A percentile compares a stretch with the other conserved stretches of the same genome.
These are phyloP conservation scores for Mobula hypostoma DNA, from an alignment of 2,113 vertebrate genomes.

Conservation along the genomic window DNA sequence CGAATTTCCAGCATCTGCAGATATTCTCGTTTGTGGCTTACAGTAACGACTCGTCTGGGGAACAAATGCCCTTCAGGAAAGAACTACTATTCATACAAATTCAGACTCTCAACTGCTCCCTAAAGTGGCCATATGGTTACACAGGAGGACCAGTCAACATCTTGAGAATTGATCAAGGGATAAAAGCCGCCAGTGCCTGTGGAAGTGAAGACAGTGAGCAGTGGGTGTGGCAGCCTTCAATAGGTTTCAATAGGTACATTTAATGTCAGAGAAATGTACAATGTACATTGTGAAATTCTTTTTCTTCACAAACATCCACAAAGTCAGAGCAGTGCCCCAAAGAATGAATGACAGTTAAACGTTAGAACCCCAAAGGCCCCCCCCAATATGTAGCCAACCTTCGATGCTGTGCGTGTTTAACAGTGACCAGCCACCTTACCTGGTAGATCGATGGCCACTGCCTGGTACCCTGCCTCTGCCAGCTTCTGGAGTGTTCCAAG, in stretches of 20 bases:
- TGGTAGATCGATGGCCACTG: constrained; percentile 83
- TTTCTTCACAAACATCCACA: too few relatives aligned
- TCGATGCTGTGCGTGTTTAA: neutral
- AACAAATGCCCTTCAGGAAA: neutral
- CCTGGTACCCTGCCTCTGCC: constrained; percentile 72
- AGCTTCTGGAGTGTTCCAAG: constrained; percentile 68
- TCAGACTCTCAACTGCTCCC: neutral
- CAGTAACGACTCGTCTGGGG: neutral
- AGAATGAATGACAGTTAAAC: too few relatives aligned
- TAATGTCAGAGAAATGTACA: too few relatives aligned
- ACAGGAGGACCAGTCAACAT: neutral
- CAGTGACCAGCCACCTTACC: constrained; percentile 53
- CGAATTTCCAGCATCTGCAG: too few relatives aligned
- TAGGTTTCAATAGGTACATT: too few relatives aligned
- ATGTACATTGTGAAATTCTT: too few relatives aligned
- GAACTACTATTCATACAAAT: neutral
- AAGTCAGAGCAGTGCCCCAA: too few relatives aligned
- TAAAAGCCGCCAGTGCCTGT: neutral
- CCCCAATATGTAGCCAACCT: too few relatives aligned
- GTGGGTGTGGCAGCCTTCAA: neutral
- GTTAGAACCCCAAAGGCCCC: too few relatives aligned
- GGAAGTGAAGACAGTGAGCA: neutral
- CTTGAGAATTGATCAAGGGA: neutral
- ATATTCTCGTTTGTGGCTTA: too few relatives aligned
- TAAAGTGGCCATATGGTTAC: neutral